Evolutionary conservation across 1,140 invertebrate genomes (phyloP).

Genomic region (Dendroctonus ponderosae): DNA sequence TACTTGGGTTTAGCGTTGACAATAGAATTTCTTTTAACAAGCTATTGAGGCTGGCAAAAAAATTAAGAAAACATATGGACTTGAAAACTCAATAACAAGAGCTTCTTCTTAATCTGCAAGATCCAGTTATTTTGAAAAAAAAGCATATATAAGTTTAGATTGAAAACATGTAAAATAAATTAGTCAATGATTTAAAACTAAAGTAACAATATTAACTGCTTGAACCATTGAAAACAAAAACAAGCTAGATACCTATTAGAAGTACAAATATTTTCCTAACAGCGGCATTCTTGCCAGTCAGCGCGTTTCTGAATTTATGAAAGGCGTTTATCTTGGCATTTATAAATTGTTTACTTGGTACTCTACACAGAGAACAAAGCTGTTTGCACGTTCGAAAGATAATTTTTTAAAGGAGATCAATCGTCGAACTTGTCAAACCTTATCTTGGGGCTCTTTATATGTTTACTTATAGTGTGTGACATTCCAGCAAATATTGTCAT

Average conservation of each 20-base stretch:
- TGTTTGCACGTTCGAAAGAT: slow-evolving; percentile 18
- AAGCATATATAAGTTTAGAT: too few relatives aligned
- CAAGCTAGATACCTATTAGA: slow-evolving; percentile 21
- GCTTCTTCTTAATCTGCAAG: too few relatives aligned
- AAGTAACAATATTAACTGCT: slow-evolving; percentile 18
- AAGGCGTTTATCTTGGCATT: slow-evolving; percentile 30
- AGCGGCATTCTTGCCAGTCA: slow-evolving; percentile 28
- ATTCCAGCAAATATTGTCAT: too few relatives aligned
- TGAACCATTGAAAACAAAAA: slow-evolving; percentile 20
- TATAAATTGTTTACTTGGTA: slow-evolving; percentile 26
- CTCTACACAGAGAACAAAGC: slow-evolving; percentile 20
- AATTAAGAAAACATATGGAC: too few relatives aligned
- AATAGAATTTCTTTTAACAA: too few relatives aligned
- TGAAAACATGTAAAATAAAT: slow-evolving; percentile 4
- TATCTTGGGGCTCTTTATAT: slow-evolving; percentile 16
- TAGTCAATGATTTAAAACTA: slow-evolving; percentile 6
- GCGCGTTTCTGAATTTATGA: slow-evolving; percentile 26
- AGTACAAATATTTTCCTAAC: slow-evolving; percentile 26
- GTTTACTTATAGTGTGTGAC: background rate
- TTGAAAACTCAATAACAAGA: too few relatives aligned
- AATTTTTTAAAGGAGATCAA: slow-evolving; percentile 25
- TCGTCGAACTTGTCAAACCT: slow-evolving; percentile 22
- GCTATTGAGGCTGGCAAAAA: too few relatives aligned
- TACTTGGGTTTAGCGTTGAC: too few relatives aligned
- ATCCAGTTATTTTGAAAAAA: too few relatives aligned